Conservation (phyloP, 2,888 invertebrate species). For the Rhyacophila evoluta region DNA sequence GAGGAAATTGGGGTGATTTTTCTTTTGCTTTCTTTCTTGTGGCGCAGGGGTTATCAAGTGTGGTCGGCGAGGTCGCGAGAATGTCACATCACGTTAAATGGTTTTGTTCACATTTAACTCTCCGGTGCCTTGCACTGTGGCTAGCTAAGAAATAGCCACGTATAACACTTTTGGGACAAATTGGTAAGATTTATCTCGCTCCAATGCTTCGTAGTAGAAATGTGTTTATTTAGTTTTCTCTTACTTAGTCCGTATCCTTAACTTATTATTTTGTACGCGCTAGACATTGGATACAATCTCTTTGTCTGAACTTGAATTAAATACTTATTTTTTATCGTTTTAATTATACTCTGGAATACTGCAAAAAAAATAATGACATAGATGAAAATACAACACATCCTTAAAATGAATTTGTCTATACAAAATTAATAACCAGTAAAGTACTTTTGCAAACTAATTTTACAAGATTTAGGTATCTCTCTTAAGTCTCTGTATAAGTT, state of each 20-base stretch:
- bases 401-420: too few species aligned
- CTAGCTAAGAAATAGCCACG: background rate
- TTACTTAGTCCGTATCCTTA: background rate
- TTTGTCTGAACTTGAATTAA: too few species aligned
- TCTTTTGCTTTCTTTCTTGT: constrained; percentile 59
- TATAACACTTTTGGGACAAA: background rate
- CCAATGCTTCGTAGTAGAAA: background rate
- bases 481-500: too few species aligned
- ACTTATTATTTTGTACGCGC: too few species aligned
- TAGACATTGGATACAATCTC: too few species aligned
- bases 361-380: too few species aligned
- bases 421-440: too few species aligned
- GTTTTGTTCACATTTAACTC: constrained; percentile 37
- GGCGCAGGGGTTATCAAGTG: constrained; percentile 53
- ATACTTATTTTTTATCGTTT: too few species aligned
- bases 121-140: background rate
- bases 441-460: too few species aligned
- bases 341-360: too few species aligned
- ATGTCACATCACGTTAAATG: constrained; percentile 47
- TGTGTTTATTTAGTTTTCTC: background rate
- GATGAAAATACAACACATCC: too few species aligned
- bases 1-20: constrained; percentile 70
- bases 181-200: background rate
- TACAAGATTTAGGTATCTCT: too few species aligned
- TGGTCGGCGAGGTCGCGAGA: constrained; percentile 29